Percentiles rank a stretch among this genome's conserved stretches.
These are phyloP conservation scores for Australoheros facetus DNA, from an alignment of 2,797 vertebrate genomes.

Conservation along the genomic window DNA sequence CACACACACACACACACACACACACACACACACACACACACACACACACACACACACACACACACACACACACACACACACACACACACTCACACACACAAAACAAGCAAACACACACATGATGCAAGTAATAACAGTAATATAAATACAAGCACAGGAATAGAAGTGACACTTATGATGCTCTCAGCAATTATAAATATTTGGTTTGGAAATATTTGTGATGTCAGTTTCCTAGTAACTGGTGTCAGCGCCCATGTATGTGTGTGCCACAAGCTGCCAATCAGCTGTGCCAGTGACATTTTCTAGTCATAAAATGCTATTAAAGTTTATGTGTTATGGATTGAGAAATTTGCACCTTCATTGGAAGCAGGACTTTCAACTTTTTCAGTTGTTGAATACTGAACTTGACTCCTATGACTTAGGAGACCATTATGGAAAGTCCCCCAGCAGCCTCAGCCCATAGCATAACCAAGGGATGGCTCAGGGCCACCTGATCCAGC, in stretches of 20 bases:
- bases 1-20: constrained; percentile 1
- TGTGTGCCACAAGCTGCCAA: neutral
- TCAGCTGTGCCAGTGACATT: neutral
- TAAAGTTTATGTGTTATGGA: neutral
- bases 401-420: neutral
- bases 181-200: neutral
- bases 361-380: neutral
- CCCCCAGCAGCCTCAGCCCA: neutral
- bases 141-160: neutral
- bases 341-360: neutral
- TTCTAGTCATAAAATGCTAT: neutral
- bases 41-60: too few species aligned
- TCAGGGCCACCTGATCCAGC: neutral
- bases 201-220: neutral
- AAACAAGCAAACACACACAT: neutral
- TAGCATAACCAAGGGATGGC: neutral
- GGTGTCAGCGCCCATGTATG: neutral
- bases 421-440: neutral
- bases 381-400: neutral
- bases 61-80: neutral
- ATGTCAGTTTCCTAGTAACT: neutral
- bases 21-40: too few species aligned
- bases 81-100: too few species aligned
- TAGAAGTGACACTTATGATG: neutral
- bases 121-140: neutral